These are phyloP conservation scores for Galaxias olidus DNA, from an alignment of 2,797 vertebrate genomes.

Conservation along the genomic window DNA sequence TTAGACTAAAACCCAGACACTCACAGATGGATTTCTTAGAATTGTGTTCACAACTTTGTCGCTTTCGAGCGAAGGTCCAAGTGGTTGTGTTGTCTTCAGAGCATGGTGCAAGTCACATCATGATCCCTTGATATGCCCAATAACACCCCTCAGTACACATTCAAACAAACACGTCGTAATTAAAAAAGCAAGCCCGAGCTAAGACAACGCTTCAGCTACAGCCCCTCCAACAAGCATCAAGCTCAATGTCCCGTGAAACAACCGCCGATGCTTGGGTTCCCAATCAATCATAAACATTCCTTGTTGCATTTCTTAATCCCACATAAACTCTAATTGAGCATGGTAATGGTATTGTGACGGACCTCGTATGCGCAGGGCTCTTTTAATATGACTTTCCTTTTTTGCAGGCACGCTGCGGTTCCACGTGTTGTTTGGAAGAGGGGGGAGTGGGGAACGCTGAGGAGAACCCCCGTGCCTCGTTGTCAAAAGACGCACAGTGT, in stretches of 20 bases:
- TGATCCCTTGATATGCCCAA: slow-evolving; percentile 16
- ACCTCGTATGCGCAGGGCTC: too few relatives aligned
- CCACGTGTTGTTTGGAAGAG: too few relatives aligned
- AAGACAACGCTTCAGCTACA: slow-evolving; percentile 43
- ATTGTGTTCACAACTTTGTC: background rate
- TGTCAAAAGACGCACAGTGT: background rate
- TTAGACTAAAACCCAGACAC: background rate
- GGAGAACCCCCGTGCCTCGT: too few relatives aligned
- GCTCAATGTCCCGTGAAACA: slow-evolving; percentile 66
- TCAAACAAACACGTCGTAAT: slow-evolving; percentile 47
- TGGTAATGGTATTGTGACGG: slow-evolving; percentile 43
- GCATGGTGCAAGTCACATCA: background rate
- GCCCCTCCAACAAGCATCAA: slow-evolving; percentile 60
- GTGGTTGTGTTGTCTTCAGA: background rate
- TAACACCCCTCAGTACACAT: slow-evolving; percentile 31
- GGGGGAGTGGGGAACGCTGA: background rate
- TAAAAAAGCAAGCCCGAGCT: slow-evolving; percentile 26
- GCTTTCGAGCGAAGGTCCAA: background rate
- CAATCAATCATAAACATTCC: slow-evolving; percentile 75
- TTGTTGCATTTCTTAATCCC: slow-evolving; percentile 60
- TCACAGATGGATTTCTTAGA: background rate
- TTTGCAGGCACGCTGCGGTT: too few relatives aligned
- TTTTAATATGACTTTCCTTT: too few relatives aligned
- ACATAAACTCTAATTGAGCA: slow-evolving; percentile 70
- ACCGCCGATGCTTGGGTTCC: slow-evolving; percentile 51